Base-by-base conservation (phyloP, 2,888 invertebrate genomes). In the Cantharis lateralis region DNA sequence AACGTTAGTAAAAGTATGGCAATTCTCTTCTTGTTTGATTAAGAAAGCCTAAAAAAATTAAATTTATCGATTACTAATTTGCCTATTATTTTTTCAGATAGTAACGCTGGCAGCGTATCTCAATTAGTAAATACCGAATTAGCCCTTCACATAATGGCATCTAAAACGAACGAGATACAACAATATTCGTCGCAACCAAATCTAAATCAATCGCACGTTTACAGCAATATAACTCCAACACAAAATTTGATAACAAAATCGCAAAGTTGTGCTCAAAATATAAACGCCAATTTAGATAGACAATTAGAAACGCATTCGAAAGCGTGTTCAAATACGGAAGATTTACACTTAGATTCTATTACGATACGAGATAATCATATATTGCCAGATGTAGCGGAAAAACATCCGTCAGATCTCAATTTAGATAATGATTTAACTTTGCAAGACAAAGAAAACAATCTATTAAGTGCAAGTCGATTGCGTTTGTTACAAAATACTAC, bases 401-500 rank as follows among this genome's bases (percentile, higher is more conserved):
- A 84, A 76, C 75, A 80, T 68, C 81, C 81, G 63, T 76, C 83
- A 82, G 84, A 85, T 66, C 80, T 82, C 26, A 81, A 80, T 78
- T 82, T 87, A 70, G 87, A 88, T 80, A 88, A 88, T 79, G 88
- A 89, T 81, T 81, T 88, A 79, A 88, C 87, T 62, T 76, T 84
- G 68, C 86, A 86, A 74, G 89, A 89, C 62, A 88, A 88, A 80
- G 88, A 88, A 79, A 88, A 88, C 80, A 86, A 88, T 84, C 87
- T 91, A 75, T 90, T 93, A 83, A 92, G 92, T 85, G 94, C 95
- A 77, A 94, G 94, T 87, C 91, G 94, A 80, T 90, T 95, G 87
- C 92, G 94, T 83, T 90, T 95, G 84, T 90, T 95, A 84, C 95
- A 95, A 87, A 95, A 96, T 89, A 95, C 95, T 76, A 96, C 96